Percentiles rank a stretch among this genome's conserved stretches.
phyloP scores from a whole-genome alignment of 2,797 vertebrate species.

The Gymnodraco acuticeps region DNA sequence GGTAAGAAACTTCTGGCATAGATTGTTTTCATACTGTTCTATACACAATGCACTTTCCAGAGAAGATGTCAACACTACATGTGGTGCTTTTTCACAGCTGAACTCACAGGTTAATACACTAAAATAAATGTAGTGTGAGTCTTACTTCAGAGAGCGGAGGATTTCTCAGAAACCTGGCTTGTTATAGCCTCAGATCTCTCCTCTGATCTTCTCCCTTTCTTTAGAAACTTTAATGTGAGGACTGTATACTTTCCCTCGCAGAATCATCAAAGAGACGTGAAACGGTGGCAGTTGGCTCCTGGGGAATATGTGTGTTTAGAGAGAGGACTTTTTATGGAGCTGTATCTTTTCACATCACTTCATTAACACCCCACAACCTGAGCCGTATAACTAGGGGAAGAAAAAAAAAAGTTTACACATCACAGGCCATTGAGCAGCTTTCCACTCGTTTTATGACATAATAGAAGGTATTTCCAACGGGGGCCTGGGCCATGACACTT shows the following conservation, averaged over 20 bases:
- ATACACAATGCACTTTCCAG: not conserved
- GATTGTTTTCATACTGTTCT: not conserved
- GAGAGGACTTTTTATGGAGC: conserved; percentile 11
- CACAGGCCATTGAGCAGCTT: conserved; percentile 64
- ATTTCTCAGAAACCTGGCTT: conserved; percentile 34
- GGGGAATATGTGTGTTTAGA: not conserved
- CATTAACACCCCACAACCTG: conserved; percentile 38
- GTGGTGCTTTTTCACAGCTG: not conserved
- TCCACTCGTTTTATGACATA: conserved; percentile 62
- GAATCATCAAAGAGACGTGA: conserved; percentile 58
- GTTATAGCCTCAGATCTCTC: conserved; percentile 56
- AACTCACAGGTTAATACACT: conserved; percentile 25
- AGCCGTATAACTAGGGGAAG: conserved; percentile 9
- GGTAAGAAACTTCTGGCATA: not conserved
- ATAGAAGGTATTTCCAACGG: conserved; percentile 47
- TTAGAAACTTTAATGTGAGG: conserved; percentile 41
- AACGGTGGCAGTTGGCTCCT: conserved; percentile 23
- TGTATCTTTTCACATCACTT: conserved; percentile 28
- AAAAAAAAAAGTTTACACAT: conserved; percentile 50
- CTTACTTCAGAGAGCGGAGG: conserved; percentile 16
- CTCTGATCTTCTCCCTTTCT: conserved; percentile 60
- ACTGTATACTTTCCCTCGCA: conserved; percentile 28
- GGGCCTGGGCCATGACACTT: conserved; percentile 36
- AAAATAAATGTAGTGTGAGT: conserved; percentile 21
- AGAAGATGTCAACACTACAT: not conserved